Evolutionary conservation across 2,113 vertebrate genomes (phyloP).

Genomic region (Sminthopsis crassicaudata): DNA sequence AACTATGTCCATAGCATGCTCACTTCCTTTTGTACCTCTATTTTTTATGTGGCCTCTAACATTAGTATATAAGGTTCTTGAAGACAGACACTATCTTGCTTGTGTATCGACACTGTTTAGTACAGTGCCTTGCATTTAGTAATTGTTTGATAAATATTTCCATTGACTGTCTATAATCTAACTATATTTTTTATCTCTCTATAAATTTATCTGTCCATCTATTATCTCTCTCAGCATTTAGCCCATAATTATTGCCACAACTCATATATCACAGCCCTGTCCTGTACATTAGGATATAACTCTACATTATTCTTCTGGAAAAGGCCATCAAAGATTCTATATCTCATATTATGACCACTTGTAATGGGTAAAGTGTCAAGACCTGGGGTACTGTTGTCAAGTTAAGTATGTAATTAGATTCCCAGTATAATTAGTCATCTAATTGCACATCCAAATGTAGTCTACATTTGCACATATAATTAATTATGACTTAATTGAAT

Average conservation of each 20-base stretch:
- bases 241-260: not conserved
- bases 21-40: not conserved
- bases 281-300: not conserved
- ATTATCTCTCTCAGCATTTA: not conserved
- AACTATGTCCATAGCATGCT: not conserved
- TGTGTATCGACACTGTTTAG: not conserved
- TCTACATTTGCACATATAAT: conserved; percentile 62
- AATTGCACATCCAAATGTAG: conserved; percentile 48
- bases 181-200: not conserved
- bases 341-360: not conserved
- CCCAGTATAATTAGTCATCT: conserved; percentile 45
- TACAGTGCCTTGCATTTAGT: not conserved
- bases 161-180: not conserved
- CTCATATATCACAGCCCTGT: not conserved
- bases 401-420: conserved; percentile 54
- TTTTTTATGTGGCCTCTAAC: not conserved
- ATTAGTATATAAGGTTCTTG: not conserved
- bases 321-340: not conserved
- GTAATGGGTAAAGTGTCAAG: not conserved
- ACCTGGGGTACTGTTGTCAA: not conserved
- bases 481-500: conserved; percentile 69
- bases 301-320: not conserved
- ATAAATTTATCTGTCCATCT: not conserved
- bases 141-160: not conserved
- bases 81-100: not conserved